Evolutionary conservation across 2,797 vertebrate species (phyloP).

Genomic region (Phoeniculus purpureus): DNA sequence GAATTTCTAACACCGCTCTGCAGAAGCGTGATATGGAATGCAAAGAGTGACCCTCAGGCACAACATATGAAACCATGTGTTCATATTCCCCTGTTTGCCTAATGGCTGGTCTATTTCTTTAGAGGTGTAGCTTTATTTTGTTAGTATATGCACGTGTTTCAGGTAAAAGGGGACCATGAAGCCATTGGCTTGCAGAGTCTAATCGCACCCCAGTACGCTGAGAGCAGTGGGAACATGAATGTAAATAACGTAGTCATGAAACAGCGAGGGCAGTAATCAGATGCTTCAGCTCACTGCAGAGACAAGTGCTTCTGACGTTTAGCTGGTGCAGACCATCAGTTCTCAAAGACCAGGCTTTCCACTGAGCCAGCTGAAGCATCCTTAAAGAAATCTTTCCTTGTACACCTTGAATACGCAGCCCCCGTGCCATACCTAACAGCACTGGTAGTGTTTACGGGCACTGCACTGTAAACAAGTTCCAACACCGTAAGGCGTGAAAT

Average conservation of each 20-base stretch:
- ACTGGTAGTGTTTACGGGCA: constrained; percentile 12
- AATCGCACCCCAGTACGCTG: accelerated
- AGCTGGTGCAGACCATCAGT: constrained; percentile 28
- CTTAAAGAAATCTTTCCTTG: constrained; percentile 17
- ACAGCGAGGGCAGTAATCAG: background rate
- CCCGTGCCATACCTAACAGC: constrained; percentile 20
- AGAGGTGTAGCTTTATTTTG: background rate
- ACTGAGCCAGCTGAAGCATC: background rate
- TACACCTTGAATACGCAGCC: background rate
- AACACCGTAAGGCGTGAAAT: constrained; percentile 64
- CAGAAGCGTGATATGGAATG: background rate
- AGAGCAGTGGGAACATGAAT: background rate
- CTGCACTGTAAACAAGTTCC: constrained; percentile 29
- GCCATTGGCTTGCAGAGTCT: background rate
- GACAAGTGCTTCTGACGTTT: constrained; percentile 4
- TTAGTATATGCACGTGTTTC: background rate
- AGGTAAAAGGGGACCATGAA: background rate
- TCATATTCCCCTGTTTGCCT: background rate
- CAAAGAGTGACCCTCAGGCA: background rate
- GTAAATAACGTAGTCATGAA: background rate
- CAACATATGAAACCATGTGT: background rate
- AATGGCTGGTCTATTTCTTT: background rate
- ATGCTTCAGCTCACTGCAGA: background rate
- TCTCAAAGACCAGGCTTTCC: constrained; percentile 18
- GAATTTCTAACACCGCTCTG: background rate